These are phyloP conservation scores for Cremastinae sp. DNA, from an alignment of 2,888 invertebrate species.

Conservation along the genomic window DNA sequence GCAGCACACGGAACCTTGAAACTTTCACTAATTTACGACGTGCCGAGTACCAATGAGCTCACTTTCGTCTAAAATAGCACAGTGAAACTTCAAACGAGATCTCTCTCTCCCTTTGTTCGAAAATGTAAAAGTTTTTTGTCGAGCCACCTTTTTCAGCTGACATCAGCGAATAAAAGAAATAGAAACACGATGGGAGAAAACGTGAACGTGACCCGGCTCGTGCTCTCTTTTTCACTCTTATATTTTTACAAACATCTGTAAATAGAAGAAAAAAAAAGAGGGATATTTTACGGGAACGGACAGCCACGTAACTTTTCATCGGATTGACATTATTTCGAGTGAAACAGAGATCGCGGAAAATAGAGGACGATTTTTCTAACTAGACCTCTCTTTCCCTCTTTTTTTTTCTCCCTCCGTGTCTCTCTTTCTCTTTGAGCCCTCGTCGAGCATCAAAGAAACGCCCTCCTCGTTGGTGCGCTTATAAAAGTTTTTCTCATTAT, in stretches of 20 bases:
- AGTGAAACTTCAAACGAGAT: slow-evolving; percentile 17
- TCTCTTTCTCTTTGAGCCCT: background rate
- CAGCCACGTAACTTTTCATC: no score
- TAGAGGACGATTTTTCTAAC: background rate
- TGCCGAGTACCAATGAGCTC: slow-evolving; percentile 14
- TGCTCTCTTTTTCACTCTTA: no score
- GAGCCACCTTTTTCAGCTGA: background rate
- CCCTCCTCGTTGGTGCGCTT: slow-evolving; percentile 5
- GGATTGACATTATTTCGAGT: no score
- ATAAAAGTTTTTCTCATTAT: slow-evolving; percentile 40
- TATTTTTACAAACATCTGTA: no score
- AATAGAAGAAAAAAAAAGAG: no score
- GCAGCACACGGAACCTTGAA: slow-evolving; percentile 42
- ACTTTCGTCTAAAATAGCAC: slow-evolving; percentile 11
- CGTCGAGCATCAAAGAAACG: slow-evolving; percentile 19
- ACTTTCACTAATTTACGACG: slow-evolving; percentile 39
- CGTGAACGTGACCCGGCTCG: no score
- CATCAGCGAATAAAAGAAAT: no score
- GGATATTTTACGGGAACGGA: no score
- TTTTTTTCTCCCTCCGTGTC: background rate
- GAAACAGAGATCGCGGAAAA: background rate
- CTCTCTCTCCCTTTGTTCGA: background rate
- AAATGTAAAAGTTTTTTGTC: background rate
- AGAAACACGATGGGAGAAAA: no score
- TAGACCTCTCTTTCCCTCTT: background rate